phyloP scores from a whole-genome alignment of 1,140 invertebrate species.

The Aporrectodea caliginosa region DNA sequence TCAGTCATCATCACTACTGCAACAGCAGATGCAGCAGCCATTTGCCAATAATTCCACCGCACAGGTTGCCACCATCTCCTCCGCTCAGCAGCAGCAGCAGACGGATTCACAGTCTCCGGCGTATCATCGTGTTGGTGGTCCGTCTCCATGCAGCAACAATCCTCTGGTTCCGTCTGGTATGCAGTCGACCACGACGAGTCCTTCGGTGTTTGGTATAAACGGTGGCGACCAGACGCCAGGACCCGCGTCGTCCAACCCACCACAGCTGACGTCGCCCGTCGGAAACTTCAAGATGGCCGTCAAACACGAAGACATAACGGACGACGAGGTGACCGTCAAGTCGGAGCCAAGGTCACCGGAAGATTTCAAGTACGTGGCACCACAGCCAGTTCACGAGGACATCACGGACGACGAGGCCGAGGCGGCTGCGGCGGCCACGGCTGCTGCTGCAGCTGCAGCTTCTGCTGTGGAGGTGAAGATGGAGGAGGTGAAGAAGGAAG shows the following conservation, averaged over 20 bases:
- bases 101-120: too few species aligned
- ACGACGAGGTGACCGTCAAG: conserved; percentile 20
- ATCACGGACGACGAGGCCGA: conserved; percentile 17
- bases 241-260: background rate
- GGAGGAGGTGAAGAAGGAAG: background rate
- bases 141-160: background rate
- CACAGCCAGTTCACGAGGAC: conserved; percentile 7
- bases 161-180: background rate
- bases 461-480: background rate
- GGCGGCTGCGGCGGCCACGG: background rate
- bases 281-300: background rate
- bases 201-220: background rate
- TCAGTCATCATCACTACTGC: too few species aligned
- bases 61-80: too few species aligned
- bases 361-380: background rate
- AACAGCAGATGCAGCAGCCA: too few species aligned
- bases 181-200: background rate
- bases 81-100: background rate
- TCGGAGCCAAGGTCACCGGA: background rate
- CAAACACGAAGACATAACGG: conserved; percentile 7
- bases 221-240: background rate
- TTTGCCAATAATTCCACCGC: too few species aligned
- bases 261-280: background rate
- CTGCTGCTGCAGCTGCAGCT: too few species aligned
- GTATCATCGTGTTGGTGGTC: background rate